Base-by-base conservation (phyloP, 2,113 vertebrate genomes). In the Boulengeromyrus knoepffleri region DNA sequence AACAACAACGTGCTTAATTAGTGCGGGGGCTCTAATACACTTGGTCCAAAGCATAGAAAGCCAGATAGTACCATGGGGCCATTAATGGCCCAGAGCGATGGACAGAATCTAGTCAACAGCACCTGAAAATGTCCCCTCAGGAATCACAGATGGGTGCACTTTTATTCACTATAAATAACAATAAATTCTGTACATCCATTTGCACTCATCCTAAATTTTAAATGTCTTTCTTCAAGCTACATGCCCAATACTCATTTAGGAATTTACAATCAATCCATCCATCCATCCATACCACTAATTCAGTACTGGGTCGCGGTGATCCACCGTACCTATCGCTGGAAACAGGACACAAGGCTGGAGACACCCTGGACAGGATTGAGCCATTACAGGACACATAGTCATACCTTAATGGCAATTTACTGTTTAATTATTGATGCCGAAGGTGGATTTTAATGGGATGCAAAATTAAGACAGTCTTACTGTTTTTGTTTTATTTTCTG, bases 111-210 rank as follows among this genome's bases (percentile, higher is more conserved):
- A 80, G 74, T 80, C 36, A 42, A 42, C 10, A 10, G 31, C 31
- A 80, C 74, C 74, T 80, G 74, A 80, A 42, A 80, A 80, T 80
- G 74, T 80, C 36, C 74, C 74, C 74, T 80, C 74, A 42, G 74
- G 36, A 80, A 80, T 80, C 36, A 80, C 74, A 77, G 31, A 42
- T 3, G 31, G 31, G 4, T 42, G 15, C 10, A 17, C 36, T 80
- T 80, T 19, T 80, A 80, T 42, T 15, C 5, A 19, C 74, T 80
- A 80, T 15, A 42, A 80, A 80, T 42, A 80, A 80, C 74, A 80
- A 42, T 42, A 80, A 42, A 42, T 8, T 80, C 74, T 42, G 36
- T 80, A 80, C 36, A 8, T 80, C 74, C 36, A 36, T 80, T 42
- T 80, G 74, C 13, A 8, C 74, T 39, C 31, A 80, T 42, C 36